A percentile compares a stretch with the other conserved stretches of the same genome.
phyloP scores from a whole-genome alignment of 2,113 vertebrate genomes.

The Hucho hucho region DNA sequence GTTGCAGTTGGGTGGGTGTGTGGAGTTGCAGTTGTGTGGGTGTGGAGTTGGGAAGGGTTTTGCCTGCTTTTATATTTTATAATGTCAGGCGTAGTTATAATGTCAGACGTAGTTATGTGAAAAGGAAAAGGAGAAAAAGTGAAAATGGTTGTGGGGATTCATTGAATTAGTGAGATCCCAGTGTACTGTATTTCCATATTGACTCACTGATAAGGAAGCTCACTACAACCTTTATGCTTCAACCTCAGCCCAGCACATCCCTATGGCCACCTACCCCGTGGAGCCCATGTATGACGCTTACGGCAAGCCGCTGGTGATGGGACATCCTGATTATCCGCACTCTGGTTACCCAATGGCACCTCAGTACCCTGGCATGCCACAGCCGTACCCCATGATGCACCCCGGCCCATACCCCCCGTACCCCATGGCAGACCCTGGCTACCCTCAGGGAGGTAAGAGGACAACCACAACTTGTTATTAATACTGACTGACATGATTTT shows the following conservation, averaged over 20 bases:
- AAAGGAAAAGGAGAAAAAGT: no score
- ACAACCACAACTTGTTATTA: no score
- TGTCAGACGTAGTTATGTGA: no score
- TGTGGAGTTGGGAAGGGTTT: no score
- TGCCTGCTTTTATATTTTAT: no score
- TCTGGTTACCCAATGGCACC: conserved; percentile 67
- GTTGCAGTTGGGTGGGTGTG: no score
- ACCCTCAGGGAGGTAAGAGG: conserved; percentile 68
- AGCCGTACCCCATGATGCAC: conserved; percentile 73
- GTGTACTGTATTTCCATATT: no score
- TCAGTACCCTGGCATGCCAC: conserved; percentile 72
- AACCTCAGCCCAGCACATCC: conserved; percentile 81
- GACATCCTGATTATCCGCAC: conserved; percentile 61
- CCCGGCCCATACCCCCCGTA: conserved; percentile 63
- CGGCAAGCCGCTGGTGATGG: conserved; percentile 68
- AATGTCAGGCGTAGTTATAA: no score
- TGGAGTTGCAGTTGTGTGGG: no score
- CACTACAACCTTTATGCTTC: neutral
- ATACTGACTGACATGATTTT: neutral
- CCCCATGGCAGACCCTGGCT: conserved; percentile 56
- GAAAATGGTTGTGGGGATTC: no score
- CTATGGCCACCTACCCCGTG: conserved; percentile 81
- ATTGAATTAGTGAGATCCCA: no score
- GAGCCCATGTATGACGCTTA: conserved; percentile 79
- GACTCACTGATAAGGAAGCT: neutral